Evolutionary conservation across 2,797 vertebrate genomes (phyloP), one percentile per base, ranked within the genome.

Genomic region (Antennarius maculatus): DNA sequence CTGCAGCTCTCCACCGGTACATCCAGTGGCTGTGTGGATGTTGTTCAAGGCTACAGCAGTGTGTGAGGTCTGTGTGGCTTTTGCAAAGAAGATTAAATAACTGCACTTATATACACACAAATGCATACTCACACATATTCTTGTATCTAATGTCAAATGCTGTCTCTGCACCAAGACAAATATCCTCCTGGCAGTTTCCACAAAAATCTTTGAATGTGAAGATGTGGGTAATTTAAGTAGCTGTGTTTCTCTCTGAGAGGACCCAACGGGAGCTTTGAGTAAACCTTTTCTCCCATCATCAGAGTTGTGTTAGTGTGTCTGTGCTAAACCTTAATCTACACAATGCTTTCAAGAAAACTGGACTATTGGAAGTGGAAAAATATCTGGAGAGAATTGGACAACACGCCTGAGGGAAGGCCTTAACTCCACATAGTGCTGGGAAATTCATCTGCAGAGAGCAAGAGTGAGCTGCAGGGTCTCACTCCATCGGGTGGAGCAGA

Each of bases 11-110:
- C 7, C 70, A 70, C 76, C 61, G 47, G 63, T 57, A 50, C 67
- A 68, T 55, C 60, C 71, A 78, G 73, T 75, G 50, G 67, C 54
- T 53, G 43, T 31, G 3, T 8, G 8, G 46, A 18, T 48, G 29
- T 72, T 82, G 79, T 75, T 85, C 53, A 29, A 76, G 72, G 69
- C 69, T 52, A 55, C 31, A 61, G 81, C 75, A 74, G 79, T 58
- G 83, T 90, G 84, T 82, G 89, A 87, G 91, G 89, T 91, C 87
- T 88, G 68, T 72, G 72, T 71, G 81, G 73, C 63, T 55, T 71
- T 86, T 80, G 62, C 65, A 78, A 74, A 82, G 68, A 77, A 61
- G 64, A 54, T 68, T 57, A 80, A 78, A 81, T 67, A 86, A 66
- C 79, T 65, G 48, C 54, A 60, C 55, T 66, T 37, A 18, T 15